Percentiles rank a stretch among this genome's conserved stretches.
Evolutionary conservation across 2,797 vertebrate species (phyloP).

Genomic region (Spondyliosoma cantharus): DNA sequence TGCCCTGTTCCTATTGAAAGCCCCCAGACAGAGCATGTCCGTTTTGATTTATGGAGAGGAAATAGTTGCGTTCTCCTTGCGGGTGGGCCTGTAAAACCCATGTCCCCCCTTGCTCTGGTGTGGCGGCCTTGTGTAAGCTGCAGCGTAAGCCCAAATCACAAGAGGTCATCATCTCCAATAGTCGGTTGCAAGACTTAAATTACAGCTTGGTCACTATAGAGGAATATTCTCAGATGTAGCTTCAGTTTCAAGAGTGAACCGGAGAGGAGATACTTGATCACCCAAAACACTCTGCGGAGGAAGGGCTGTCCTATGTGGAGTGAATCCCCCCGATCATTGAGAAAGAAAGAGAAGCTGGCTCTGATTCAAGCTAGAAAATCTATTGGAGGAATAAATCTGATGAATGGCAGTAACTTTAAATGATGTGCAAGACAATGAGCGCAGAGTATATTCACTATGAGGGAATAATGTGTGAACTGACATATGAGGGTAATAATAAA

Average conservation of each 20-base stretch:
- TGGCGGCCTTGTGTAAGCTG: conserved; percentile 71
- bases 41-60: conserved; percentile 80
- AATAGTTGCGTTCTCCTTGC: conserved; percentile 78
- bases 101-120: conserved; percentile 59
- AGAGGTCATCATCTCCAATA: conserved; percentile 71
- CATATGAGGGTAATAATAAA: conserved; percentile 76
- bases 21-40: conserved; percentile 78
- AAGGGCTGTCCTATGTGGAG: conserved; percentile 40
- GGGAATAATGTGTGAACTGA: conserved; percentile 67
- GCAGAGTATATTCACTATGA: conserved; percentile 45
- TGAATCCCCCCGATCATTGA: conserved; percentile 53
- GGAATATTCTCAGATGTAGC: conserved; percentile 72
- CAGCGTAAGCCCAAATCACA: conserved; percentile 72
- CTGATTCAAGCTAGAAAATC: conserved; percentile 40
- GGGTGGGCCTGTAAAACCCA: conserved; percentile 75
- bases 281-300: conserved; percentile 39
- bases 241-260: conserved; percentile 60
- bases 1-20: conserved; percentile 60
- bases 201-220: conserved; percentile 63
- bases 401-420: conserved; percentile 43
- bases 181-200: conserved; percentile 72
- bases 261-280: conserved; percentile 61
- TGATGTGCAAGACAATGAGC: conserved; percentile 52
- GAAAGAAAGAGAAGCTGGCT: conserved; percentile 45
- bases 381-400: conserved; percentile 30